A percentile compares a stretch with the other conserved stretches of the same genome.
Conservation (phyloP, 2,113 vertebrate genomes). For the Verasper variegatus region DNA sequence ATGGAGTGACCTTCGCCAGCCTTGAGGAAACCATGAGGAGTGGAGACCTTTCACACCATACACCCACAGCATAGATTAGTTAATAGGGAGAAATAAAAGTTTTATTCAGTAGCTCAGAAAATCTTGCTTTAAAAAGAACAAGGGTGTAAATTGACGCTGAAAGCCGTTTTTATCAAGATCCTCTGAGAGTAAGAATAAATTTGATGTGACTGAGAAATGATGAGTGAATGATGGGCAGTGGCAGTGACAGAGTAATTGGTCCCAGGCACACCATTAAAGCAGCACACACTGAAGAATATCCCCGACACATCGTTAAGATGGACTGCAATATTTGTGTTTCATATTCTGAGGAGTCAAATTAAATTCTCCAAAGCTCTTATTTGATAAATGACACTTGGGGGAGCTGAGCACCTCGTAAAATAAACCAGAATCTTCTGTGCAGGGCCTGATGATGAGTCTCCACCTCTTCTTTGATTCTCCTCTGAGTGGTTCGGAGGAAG, state of each 20-base stretch:
- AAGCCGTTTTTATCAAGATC: slow-evolving; percentile 26
- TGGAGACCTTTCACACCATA: slow-evolving; percentile 27
- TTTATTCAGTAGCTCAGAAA: slow-evolving; percentile 9
- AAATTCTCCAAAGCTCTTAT: slow-evolving; percentile 43
- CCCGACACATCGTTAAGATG: slow-evolving; percentile 59
- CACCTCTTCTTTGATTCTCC: slow-evolving; percentile 67
- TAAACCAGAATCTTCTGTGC: slow-evolving; percentile 9
- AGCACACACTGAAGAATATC: slow-evolving; percentile 49
- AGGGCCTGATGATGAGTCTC: slow-evolving; percentile 25
- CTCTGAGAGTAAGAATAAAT: slow-evolving; percentile 40
- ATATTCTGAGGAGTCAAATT: slow-evolving; percentile 52
- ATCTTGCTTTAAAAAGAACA: slow-evolving; percentile 28
- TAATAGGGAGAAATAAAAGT: slow-evolving; percentile 10
- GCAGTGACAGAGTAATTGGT: slow-evolving; percentile 67
- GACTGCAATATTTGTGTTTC: slow-evolving; percentile 53
- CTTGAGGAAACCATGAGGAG: slow-evolving; percentile 42
- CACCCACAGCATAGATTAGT: neutral
- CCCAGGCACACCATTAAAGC: slow-evolving; percentile 53
- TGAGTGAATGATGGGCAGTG: slow-evolving; percentile 64
- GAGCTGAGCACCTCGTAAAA: slow-evolving; percentile 4
- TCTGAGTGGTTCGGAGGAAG: slow-evolving; percentile 64
- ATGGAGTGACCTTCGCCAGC: slow-evolving; percentile 56
- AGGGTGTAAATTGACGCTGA: slow-evolving; percentile 26
- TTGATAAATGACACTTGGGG: slow-evolving; percentile 52
- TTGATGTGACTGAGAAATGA: slow-evolving; percentile 48